Base-by-base conservation (phyloP, 2,113 vertebrate genomes). In the Porphyrio hochstetteri region DNA sequence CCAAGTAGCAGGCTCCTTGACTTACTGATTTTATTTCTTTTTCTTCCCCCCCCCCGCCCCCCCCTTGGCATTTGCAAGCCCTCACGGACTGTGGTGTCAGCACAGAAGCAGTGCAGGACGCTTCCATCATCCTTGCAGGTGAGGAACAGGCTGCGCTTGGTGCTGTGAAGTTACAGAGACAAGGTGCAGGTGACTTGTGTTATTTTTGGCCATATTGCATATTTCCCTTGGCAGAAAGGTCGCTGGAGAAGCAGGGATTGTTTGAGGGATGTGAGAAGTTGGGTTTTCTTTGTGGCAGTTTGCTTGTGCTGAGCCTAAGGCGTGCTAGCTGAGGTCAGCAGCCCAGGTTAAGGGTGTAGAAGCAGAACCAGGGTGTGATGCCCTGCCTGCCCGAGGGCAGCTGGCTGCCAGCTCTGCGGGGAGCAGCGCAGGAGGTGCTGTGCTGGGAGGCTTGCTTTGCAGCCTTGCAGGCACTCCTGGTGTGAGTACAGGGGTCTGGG, bases 401-500 rank as follows among this genome's bases (percentile, higher is more conserved):
- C n/a, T n/a, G 27, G 21, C 16, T 56, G 29, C 2, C 38, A 0
- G 4, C 17, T 2, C 63, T 5, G 33, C 61, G 11, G n/a, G 29
- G 38, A 42, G 38, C 44, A 28, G 36, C 44, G 6, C 6, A 1
- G 2, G 31, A 36, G 61, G 14, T 71, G 33, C 31, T 25, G 23
- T 12, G 28, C 9, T 35, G 9, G 46, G 24, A 46, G 46, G 23
- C 18, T 25, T 46, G 57, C 21, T 44, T 36, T 64, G 23, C 33
- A 56, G 38, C 2, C 0, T 25, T 40, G 42, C 24, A 6, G 17
- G 36, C 44, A 33, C n/a, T 16, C 12, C 19, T 72, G 71, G 11
- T 40, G 44, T 3, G 0, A 38, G 38, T 6, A 0, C 3, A 19
- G 33, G n/a, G 25, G 18, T 36, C 12, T 0, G 4, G 21, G 56